Evolutionary conservation across 2,888 invertebrate species (phyloP).

Genomic region (Dasypolia templi): DNA sequence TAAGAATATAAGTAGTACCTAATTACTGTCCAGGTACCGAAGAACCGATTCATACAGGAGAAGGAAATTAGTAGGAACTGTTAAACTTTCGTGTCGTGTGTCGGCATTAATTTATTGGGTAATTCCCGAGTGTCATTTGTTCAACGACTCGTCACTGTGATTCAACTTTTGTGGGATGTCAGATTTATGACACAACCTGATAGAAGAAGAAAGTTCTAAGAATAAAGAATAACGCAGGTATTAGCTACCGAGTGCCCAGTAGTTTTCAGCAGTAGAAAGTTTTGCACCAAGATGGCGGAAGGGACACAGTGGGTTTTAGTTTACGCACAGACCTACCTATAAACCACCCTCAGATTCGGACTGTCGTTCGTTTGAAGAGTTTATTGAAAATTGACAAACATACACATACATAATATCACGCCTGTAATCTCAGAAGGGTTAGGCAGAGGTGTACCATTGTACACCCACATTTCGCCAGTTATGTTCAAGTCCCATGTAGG

Average conservation of each 20-base stretch:
- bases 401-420: too few species aligned
- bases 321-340: not conserved
- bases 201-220: not conserved
- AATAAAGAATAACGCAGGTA: not conserved
- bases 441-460: too few species aligned
- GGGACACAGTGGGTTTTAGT: not conserved
- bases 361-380: too few species aligned
- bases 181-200: not conserved
- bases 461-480: too few species aligned
- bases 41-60: constrained; percentile 10
- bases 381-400: too few species aligned
- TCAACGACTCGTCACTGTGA: constrained; percentile 11
- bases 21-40: not conserved
- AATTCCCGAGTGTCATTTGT: constrained; percentile 27
- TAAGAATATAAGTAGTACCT: not conserved
- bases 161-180: not conserved
- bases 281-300: not conserved
- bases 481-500: too few species aligned
- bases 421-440: too few species aligned
- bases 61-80: constrained; percentile 14
- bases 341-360: not conserved
- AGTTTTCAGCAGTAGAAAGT: not conserved
- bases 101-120: constrained; percentile 12
- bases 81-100: not conserved
- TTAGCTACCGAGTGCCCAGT: not conserved